Evolutionary conservation across 2,888 invertebrate genomes (phyloP), one percentile per base, ranked within the genome.

Genomic region (Pediacus dermestoides): DNA sequence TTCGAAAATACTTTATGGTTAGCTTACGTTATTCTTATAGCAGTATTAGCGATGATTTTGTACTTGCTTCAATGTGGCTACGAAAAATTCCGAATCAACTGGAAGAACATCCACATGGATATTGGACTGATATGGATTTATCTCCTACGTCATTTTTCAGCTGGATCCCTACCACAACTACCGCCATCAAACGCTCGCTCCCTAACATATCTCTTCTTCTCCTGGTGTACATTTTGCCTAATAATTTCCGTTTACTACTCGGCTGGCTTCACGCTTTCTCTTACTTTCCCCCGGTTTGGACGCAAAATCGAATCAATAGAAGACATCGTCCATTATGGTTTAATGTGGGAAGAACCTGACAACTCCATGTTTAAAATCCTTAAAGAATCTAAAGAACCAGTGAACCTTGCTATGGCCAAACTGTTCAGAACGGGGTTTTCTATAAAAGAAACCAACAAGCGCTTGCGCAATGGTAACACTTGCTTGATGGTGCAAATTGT

Each of bases 241-340:
- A 6, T 57, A 8, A 28, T 49, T 13, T 40, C 44, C 14, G 46
- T 46, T 2, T 46, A 45, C 16, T 55, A 54, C 16, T 45, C 46
- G 9, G 53, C 55, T 2, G 52, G 50, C 4, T 32, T 55, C 16
- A 49, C 55, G 4, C 51, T 42, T 15, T 40, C 39, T 12, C 22
- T 53, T 7, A 46, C 44, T 22, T 48, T 48, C 35, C 54, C 53
- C 2, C 40, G 47, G 34, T 54, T 44, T 34, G 42, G 44, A 3
- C 40, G 35, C 25, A 23, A 44, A 16, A 45, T 53, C 2, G 43
- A 51, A 9, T 35, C 43, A 9, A 39, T 54, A 12, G 34, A 48
- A 9, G 56, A 58, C 33, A 48, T 58, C 43, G 36, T 51, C 2
- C 33, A 42, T 4, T 30, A 43, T 16, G 39, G 48, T 16, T 40